Percentiles rank a stretch among this genome's conserved stretches.
These are phyloP conservation scores for Sanderia malayensis DNA, from an alignment of 30 jellyfish, hydroid and myxozoan species.

Conservation along the genomic window DNA sequence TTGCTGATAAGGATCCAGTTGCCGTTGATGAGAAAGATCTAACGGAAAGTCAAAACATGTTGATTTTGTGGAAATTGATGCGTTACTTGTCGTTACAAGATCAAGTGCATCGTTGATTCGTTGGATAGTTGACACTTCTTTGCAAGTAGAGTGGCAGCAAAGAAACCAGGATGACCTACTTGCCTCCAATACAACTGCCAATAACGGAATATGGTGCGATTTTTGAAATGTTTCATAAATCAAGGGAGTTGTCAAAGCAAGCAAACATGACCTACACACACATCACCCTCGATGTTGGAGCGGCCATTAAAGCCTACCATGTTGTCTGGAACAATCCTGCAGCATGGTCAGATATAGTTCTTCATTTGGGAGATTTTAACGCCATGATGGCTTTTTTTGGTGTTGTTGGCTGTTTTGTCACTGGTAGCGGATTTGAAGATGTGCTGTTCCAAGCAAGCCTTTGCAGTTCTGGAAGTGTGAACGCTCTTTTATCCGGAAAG, in stretches of 20 bases:
- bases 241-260: constrained; percentile 26
- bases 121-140: too few species aligned
- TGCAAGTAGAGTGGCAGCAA: too few species aligned
- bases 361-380: background rate
- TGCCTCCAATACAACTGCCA: constrained; percentile 9
- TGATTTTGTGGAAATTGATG: too few species aligned
- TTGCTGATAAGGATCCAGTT: too few species aligned
- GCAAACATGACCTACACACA: constrained; percentile 1
- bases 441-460: constrained; percentile 2
- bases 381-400: constrained; percentile 6
- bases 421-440: constrained; percentile 15
- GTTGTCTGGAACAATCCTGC: constrained; percentile 23
- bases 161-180: constrained; percentile 11
- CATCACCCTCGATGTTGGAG: constrained; percentile 20
- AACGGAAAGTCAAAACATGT: too few species aligned
- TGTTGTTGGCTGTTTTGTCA: background rate
- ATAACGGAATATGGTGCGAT: constrained; percentile 14
- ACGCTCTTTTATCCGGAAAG: constrained; percentile 6
- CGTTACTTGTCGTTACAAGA: too few species aligned
- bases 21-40: too few species aligned
- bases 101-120: too few species aligned
- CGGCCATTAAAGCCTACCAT: constrained; percentile 9
- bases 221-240: constrained; percentile 13
- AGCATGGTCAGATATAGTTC: background rate
- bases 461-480: constrained; percentile 8